Evolutionary conservation across 2,797 vertebrate genomes (phyloP), one percentile per base, ranked within the genome.

Genomic region (Anisognathus igniventris): DNA sequence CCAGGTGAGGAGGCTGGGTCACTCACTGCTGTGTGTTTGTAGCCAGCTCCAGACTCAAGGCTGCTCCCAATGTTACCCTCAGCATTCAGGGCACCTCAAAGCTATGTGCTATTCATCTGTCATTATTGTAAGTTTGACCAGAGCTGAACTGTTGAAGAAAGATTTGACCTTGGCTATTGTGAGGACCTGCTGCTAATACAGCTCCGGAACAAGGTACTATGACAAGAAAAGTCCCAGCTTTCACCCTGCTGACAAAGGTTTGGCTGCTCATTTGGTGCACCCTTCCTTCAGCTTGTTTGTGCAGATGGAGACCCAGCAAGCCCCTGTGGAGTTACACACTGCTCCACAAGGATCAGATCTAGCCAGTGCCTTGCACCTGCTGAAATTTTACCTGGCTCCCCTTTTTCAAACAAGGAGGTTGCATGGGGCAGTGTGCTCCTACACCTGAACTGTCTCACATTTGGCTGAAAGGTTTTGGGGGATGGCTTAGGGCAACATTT

Each of bases 21-120:
- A 20, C 0, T 0, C 1, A 0, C 13, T 70, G n/a, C 23, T 71
- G 3, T 12, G 7, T 0, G 0, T 44, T 51, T 5, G 2, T 33
- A 68, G n/a, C 20, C 70, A 60, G 22, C 13, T 35, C 14, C 0
- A 0, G 24, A 27, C 25, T n/a, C 35, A 40, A 75, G 13, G 7
- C 16, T 93, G 10, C 21, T 77, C 39, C 53, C 10, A 47, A 82
- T 9, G 25, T 7, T n/a, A 25, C 47, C 30, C 57, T 83, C 82
- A 74, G 48, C 14, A 6, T 35, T 53, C 61, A 74, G 33, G n/a
- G 9, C n/a, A 65, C 19, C 22, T 27, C 4, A 1, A 61, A 90
- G 35, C 31, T 39, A 4, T 1, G 23, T 20, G 37, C 58, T 48
- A 22, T 48, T 11, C 18, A 44, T 42, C 39, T 82, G 17, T 33